phyloP scores from a whole-genome alignment of 2,888 invertebrate genomes.

The Lepas anatifera region DNA sequence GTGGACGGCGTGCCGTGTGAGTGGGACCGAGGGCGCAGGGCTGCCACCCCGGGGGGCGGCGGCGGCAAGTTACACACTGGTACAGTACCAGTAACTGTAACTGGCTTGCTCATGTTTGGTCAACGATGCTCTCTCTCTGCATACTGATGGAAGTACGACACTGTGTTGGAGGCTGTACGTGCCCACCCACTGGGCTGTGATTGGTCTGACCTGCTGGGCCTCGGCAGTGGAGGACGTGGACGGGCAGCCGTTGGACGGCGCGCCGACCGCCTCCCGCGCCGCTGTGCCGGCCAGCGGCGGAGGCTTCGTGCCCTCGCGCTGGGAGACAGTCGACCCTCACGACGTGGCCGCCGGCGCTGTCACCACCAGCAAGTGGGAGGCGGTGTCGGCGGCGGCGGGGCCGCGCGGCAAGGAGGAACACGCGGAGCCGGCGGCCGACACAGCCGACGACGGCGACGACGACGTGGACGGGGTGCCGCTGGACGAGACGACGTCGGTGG shows the following conservation, averaged over 20 bases:
- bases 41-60: neutral
- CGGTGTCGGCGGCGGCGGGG: slow-evolving; percentile 34
- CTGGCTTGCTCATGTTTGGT: too few relatives aligned
- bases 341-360: slow-evolving; percentile 58
- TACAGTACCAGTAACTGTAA: too few relatives aligned
- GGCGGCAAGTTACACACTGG: too few relatives aligned
- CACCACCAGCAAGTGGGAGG: slow-evolving; percentile 78
- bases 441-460: neutral
- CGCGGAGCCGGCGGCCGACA: neutral
- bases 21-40: slow-evolving; percentile 3
- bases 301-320: slow-evolving; percentile 80
- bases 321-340: slow-evolving; percentile 91
- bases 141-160: too few relatives aligned
- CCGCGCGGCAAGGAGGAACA: too few relatives aligned
- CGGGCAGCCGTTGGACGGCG: slow-evolving; percentile 26
- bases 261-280: slow-evolving; percentile 26
- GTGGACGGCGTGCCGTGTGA: slow-evolving; percentile 60
- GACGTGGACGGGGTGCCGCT: slow-evolving; percentile 25
- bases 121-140: too few relatives aligned
- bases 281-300: slow-evolving; percentile 37
- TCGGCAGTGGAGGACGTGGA: slow-evolving; percentile 24
- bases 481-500: slow-evolving; percentile 14
- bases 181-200: too few relatives aligned
- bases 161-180: too few relatives aligned
- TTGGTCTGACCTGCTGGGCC: neutral